Evolutionary conservation across 2,888 invertebrate species (phyloP).

Genomic region (Pachycephus smyrnensis): DNA sequence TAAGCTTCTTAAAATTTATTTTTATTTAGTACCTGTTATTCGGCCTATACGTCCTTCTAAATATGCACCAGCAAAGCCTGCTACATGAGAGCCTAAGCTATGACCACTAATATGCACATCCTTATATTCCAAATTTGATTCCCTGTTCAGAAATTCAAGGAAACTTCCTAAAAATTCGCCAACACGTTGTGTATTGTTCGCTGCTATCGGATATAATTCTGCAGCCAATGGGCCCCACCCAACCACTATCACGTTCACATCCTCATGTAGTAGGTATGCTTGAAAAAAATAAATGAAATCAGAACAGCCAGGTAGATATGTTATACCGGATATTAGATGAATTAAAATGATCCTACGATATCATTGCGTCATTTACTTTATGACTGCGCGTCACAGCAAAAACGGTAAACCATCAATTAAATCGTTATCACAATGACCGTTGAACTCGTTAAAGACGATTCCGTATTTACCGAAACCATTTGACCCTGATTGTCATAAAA

Average conservation of each 20-base stretch:
- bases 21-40: conserved; percentile 44
- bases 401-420: conserved; percentile 42
- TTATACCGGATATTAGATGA: background rate
- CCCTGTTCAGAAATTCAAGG: conserved; percentile 51
- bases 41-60: conserved; percentile 49
- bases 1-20: conserved; percentile 6
- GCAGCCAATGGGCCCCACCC: conserved; percentile 54
- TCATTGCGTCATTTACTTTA: background rate
- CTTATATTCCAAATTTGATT: conserved; percentile 55
- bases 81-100: conserved; percentile 51
- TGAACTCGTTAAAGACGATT: conserved; percentile 48
- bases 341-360: background rate
- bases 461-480: conserved; percentile 48
- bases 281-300: conserved; percentile 9
- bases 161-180: conserved; percentile 55
- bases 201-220: conserved; percentile 49
- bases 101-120: conserved; percentile 53
- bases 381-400: conserved; percentile 12
- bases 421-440: conserved; percentile 43
- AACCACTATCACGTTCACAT: conserved; percentile 58
- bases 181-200: conserved; percentile 52
- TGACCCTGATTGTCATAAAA: conserved; percentile 41
- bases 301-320: background rate
- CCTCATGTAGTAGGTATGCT: conserved; percentile 55
- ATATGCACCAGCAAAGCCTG: conserved; percentile 48